Evolutionary conservation across 2,797 vertebrate genomes (phyloP).

Genomic region (Vultur gryphus): DNA sequence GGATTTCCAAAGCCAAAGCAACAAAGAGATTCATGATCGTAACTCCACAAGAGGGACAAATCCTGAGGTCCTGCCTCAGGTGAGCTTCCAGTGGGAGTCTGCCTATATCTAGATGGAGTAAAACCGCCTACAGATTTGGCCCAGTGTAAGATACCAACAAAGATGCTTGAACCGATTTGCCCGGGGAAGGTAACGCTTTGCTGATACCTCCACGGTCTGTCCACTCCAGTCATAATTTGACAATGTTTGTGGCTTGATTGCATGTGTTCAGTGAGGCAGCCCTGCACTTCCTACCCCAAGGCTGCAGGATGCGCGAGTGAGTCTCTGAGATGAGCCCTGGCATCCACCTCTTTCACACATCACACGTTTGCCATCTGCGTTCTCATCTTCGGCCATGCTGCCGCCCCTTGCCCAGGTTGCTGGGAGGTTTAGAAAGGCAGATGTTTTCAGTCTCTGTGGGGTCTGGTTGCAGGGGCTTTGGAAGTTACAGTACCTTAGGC

Average conservation of each 20-base stretch:
- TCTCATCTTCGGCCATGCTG: conserved; percentile 39
- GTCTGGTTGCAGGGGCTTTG: conserved; percentile 38
- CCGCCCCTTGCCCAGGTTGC: not conserved
- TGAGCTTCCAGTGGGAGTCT: conserved; percentile 21
- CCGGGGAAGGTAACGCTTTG: not conserved
- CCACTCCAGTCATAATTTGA: not conserved
- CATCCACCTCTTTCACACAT: not conserved
- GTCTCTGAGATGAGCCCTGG: conserved; percentile 13
- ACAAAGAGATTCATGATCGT: conserved; percentile 33
- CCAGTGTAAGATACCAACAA: not conserved
- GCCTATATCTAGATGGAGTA: not conserved
- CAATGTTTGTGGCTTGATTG: not conserved
- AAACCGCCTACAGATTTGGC: not conserved
- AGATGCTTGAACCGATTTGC: not conserved
- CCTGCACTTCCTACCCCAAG: conserved; percentile 14
- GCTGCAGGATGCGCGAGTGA: not conserved
- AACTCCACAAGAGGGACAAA: conserved; percentile 52
- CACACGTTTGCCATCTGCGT: not conserved
- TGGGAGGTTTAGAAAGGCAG: conserved; percentile 40
- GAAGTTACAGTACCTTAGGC: conserved; percentile 74
- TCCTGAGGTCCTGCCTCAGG: conserved; percentile 59
- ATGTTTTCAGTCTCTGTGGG: conserved; percentile 37
- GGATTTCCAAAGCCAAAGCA: conserved; percentile 13
- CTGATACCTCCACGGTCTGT: conserved; percentile 2
- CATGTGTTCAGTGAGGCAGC: not conserved